A percentile compares a stretch with the other conserved stretches of the same genome.
These are phyloP conservation scores for Sitobion miscanthi DNA, from an alignment of 1,140 invertebrate species.

Conservation along the genomic window DNA sequence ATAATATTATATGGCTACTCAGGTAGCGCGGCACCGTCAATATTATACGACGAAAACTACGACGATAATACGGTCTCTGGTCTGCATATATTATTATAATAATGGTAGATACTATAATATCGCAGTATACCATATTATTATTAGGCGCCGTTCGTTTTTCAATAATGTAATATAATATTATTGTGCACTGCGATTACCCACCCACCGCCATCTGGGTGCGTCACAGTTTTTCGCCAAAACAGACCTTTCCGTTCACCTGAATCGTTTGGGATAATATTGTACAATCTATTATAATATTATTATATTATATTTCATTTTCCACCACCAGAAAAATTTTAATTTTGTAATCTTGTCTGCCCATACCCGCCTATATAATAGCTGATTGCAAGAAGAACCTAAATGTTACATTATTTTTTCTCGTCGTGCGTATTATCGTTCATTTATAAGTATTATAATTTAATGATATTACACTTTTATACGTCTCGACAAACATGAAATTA, in stretches of 20 bases:
- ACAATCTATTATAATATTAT: neutral
- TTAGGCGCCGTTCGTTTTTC: neutral
- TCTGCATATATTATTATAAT: neutral
- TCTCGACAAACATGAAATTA: neutral
- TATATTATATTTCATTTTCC: neutral
- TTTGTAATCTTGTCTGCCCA: neutral
- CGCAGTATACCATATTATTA: neutral
- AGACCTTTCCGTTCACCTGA: neutral
- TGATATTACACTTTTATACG: neutral
- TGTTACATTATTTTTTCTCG: too few species aligned
- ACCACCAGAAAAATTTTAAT: neutral
- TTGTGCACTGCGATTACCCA: neutral
- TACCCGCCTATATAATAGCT: neutral
- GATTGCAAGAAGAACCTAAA: too few species aligned
- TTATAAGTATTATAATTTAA: neutral
- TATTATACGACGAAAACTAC: neutral
- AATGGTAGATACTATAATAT: neutral
- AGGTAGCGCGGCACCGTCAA: neutral
- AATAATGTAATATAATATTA: neutral
- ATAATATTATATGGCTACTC: slow-evolving; percentile 16
- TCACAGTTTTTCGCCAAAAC: neutral
- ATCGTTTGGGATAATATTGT: neutral
- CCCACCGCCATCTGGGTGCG: neutral
- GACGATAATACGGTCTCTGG: neutral
- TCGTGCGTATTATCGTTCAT: too few species aligned